A percentile compares a stretch with the other conserved stretches of the same genome.
Conservation (phyloP, 2,797 vertebrate genomes). For the Neosilurus hyrtlii region DNA sequence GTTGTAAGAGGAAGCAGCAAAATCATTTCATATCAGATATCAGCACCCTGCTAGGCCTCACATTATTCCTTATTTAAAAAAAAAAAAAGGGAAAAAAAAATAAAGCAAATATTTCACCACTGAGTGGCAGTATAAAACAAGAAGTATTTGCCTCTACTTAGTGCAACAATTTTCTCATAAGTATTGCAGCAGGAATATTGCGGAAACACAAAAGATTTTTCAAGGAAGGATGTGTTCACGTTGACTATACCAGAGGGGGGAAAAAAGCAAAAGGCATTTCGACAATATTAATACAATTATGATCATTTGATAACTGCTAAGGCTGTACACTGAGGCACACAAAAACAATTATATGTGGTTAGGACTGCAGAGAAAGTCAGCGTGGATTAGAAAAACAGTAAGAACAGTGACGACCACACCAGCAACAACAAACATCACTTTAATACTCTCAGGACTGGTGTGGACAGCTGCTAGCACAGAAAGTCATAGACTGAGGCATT, state of each 20-base stretch:
- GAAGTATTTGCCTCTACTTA: constrained; percentile 30
- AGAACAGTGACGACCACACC: constrained; percentile 54
- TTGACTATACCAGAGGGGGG: constrained; percentile 39
- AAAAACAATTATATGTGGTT: constrained; percentile 53
- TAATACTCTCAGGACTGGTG: constrained; percentile 68
- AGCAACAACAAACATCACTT: constrained; percentile 66
- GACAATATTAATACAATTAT: constrained; percentile 53
- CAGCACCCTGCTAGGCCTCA: neutral
- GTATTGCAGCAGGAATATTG: constrained; percentile 45
- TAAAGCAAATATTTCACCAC: constrained; percentile 48
- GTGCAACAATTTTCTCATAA: constrained; percentile 39
- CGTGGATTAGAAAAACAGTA: constrained; percentile 49
- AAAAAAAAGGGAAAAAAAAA: neutral
- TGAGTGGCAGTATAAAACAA: constrained; percentile 64
- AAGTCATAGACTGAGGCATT: constrained; percentile 65
- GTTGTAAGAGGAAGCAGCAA: neutral
- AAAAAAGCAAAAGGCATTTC: constrained; percentile 31
- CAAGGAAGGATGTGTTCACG: constrained; percentile 20
- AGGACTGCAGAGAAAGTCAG: constrained; percentile 54
- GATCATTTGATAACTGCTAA: constrained; percentile 35
- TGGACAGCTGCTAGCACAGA: constrained; percentile 53
- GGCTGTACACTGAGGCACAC: constrained; percentile 37
- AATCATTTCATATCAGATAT: neutral
- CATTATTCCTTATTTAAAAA: neutral
- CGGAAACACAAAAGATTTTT: constrained; percentile 31